These are phyloP conservation scores for Tanytarsus gracilentus DNA, from an alignment of 2,888 invertebrate genomes.

Conservation along the genomic window DNA sequence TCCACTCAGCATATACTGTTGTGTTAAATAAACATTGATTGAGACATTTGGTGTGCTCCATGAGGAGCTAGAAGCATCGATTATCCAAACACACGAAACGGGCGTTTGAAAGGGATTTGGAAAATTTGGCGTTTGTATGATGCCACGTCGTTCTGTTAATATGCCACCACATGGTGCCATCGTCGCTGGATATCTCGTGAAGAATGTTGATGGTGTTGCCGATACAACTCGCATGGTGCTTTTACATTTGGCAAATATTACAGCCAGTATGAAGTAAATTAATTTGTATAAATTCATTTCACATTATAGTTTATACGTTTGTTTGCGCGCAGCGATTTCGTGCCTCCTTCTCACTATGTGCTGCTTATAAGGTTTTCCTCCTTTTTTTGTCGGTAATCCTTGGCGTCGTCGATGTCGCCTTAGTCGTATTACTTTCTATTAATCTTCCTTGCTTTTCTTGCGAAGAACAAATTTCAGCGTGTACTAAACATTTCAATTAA, in stretches of 20 bases:
- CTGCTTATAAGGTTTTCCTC: not conserved
- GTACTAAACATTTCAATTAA: not conserved
- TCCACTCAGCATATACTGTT: slow-evolving; percentile 74
- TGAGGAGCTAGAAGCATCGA: slow-evolving; percentile 63
- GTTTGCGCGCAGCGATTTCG: not conserved
- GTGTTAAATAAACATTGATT: slow-evolving; percentile 79
- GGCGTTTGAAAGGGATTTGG: slow-evolving; percentile 74
- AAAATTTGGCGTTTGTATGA: slow-evolving; percentile 75
- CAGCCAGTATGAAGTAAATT: slow-evolving; percentile 28
- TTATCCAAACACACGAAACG: slow-evolving; percentile 77
- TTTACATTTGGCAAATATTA: slow-evolving; percentile 28
- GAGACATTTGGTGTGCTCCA: slow-evolving; percentile 49
- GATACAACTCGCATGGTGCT: slow-evolving; percentile 15
- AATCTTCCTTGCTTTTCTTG: no score
- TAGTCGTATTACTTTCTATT: no score
- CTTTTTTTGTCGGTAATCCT: not conserved
- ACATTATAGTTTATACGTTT: slow-evolving; percentile 10
- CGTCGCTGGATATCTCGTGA: slow-evolving; percentile 33
- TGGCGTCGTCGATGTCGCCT: not conserved
- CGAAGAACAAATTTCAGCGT: no score
- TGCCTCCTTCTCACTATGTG: not conserved
- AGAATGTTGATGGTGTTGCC: slow-evolving; percentile 6
- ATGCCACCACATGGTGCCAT: slow-evolving; percentile 54
- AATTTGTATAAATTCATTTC: slow-evolving; percentile 29
- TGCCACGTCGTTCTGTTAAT: slow-evolving; percentile 55